Conservation (phyloP, 2,797 vertebrate genomes). For the Steatocranus sp. region DNA sequence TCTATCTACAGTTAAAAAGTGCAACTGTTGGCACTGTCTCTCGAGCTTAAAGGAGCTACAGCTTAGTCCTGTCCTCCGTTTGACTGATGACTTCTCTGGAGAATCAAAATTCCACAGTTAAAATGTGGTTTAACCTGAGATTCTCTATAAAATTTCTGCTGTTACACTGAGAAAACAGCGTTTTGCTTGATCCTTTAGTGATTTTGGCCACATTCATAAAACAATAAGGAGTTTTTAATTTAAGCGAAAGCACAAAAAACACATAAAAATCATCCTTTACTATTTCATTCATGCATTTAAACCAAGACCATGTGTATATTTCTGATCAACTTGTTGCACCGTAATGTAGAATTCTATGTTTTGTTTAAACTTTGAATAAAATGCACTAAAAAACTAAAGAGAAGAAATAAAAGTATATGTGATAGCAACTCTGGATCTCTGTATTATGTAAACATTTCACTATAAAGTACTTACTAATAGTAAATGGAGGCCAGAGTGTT, state of each 20-base stretch:
- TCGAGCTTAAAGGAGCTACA: conserved; percentile 60
- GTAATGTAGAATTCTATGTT: not conserved
- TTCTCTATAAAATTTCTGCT: not conserved
- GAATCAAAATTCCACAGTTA: conserved; percentile 60
- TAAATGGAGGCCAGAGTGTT: not conserved
- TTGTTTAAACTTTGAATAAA: not conserved
- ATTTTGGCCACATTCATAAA: conserved; percentile 6
- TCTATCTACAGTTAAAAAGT: conserved; percentile 66
- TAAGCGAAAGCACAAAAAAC: not conserved
- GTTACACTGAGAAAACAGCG: conserved; percentile 3
- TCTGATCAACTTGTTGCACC: not conserved
- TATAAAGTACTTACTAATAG: not conserved
- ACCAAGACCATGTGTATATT: not conserved
- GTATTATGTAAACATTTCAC: not conserved
- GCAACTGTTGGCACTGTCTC: conserved; percentile 60
- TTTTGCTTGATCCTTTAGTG: conserved; percentile 18
- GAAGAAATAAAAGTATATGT: not conserved
- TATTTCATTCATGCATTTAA: not conserved
- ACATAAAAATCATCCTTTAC: not conserved
- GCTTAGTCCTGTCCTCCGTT: conserved; percentile 51
- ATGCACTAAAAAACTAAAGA: not conserved
- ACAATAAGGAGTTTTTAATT: not conserved
- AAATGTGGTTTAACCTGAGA: conserved; percentile 50
- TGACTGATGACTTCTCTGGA: conserved; percentile 67
- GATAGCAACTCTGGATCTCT: not conserved